phyloP scores from a whole-genome alignment of 1,140 invertebrate genomes.

The Heliconius hermathena region DNA sequence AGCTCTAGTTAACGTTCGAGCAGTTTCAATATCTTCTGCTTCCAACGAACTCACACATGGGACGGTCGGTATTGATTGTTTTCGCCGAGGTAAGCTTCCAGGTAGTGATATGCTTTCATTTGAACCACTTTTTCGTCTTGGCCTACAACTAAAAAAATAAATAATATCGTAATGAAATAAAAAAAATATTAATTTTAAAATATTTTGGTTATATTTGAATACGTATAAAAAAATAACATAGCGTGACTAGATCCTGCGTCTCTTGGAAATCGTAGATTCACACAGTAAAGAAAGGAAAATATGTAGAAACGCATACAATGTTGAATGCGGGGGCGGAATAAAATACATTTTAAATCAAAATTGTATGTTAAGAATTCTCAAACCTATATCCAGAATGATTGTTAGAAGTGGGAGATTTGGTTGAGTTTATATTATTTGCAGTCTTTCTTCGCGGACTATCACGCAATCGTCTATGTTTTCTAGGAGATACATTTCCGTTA shows the following conservation, averaged over 20 bases:
- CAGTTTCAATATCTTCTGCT: constrained; percentile 80
- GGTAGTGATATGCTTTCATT: constrained; percentile 84
- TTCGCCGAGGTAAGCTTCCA: constrained; percentile 85
- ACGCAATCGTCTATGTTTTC: constrained; percentile 84
- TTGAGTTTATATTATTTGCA: constrained; percentile 65
- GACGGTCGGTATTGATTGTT: constrained; percentile 82
- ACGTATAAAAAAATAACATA: background rate
- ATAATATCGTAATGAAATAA: background rate
- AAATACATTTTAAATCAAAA: too few species aligned
- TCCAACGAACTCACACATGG: constrained; percentile 78
- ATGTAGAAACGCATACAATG: too few species aligned
- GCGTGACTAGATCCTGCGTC: too few species aligned
- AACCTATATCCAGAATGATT: constrained; percentile 68
- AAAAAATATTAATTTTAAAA: background rate
- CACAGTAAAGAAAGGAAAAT: too few species aligned
- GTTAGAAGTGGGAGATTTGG: constrained; percentile 77
- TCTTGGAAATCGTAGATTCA: too few species aligned
- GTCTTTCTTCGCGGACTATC: constrained; percentile 87
- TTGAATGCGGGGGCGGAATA: too few species aligned
- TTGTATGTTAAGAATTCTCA: background rate
- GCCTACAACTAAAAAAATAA: constrained; percentile 51
- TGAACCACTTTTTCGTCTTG: constrained; percentile 77
- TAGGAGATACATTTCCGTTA: constrained; percentile 78
- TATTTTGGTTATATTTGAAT: background rate
- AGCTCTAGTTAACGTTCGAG: constrained; percentile 59